Base-by-base conservation (phyloP, 2,888 invertebrate genomes). In the Ferrisia virgata region DNA sequence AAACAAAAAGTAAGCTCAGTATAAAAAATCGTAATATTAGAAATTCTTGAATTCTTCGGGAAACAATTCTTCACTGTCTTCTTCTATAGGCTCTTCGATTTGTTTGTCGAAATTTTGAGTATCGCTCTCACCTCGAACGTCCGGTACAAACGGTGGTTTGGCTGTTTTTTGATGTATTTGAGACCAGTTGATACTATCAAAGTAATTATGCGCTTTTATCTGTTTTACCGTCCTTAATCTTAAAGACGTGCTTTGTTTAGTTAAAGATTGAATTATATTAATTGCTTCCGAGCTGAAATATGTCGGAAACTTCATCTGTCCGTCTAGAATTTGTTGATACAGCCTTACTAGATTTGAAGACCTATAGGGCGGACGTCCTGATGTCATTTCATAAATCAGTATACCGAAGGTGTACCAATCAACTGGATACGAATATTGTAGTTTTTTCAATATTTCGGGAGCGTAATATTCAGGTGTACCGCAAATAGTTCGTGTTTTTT, bases 391-490 rank as follows among this genome's bases (percentile, higher is more conserved):
- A 47, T 40, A 82, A 15, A 82, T 69, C 4, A 82, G 82, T n/a
- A 82, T 69, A 6, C 82, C 82, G 11, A 82, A 31, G 11, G 82
- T 72, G 40, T 72, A 82, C 82, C 82, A 82, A 18, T 82, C 82
- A 0, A 82, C 82, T 9, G 40, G 40, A 43, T 40, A 82, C 72
- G 82, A 40, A 28, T 82, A 82, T 22, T 22, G 28, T 11, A 69
- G n/a, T 13, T 36, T 64, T 39, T 72, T 69, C 28, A 82, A 15
- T 39, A 82, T 43, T 64, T 82, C 82, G 15, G 82, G 82, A 18
- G 82, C 82, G 31, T 39, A 72, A 18, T 82, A 82, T 18, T 82
- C 82, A 8, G 82, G 82, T 39, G 82, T 82, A 11, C 82, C 82
- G 43, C 82, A 82, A 39, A 82, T 82, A n/a, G 82, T 82, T n/a